These are phyloP conservation scores for Cololabis saira DNA, from an alignment of 2,113 vertebrate genomes.

Conservation along the genomic window DNA sequence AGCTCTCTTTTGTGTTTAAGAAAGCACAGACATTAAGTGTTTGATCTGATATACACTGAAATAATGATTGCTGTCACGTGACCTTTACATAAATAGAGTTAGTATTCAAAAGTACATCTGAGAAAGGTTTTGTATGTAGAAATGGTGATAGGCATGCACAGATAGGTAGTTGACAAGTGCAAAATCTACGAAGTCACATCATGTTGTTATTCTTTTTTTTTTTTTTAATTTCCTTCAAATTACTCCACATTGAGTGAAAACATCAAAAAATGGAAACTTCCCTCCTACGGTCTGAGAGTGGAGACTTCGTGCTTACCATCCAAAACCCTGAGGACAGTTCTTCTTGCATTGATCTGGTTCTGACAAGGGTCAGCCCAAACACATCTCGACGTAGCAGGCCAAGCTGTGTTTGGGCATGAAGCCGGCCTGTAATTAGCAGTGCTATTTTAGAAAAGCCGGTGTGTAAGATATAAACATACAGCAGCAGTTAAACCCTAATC, in stretches of 20 bases:
- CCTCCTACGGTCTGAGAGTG: constrained; percentile 20
- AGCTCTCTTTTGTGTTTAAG: constrained; percentile 60
- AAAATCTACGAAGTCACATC: constrained; percentile 78
- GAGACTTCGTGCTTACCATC: constrained; percentile 28
- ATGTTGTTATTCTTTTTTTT: constrained; percentile 44
- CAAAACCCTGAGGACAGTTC: constrained; percentile 58
- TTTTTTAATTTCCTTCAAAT: not conserved
- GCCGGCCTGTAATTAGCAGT: constrained; percentile 36
- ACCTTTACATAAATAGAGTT: constrained; percentile 78
- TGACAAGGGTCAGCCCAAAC: constrained; percentile 34
- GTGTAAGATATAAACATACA: constrained; percentile 60
- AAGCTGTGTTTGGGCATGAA: constrained; percentile 47
- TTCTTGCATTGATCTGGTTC: constrained; percentile 36
- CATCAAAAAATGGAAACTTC: constrained; percentile 57
- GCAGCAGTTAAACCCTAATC: constrained; percentile 44
- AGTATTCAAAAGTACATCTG: constrained; percentile 78
- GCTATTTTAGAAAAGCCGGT: constrained; percentile 62
- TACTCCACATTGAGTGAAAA: constrained; percentile 70
- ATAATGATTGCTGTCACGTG: constrained; percentile 77
- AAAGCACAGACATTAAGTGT: constrained; percentile 77
- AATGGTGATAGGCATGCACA: constrained; percentile 82
- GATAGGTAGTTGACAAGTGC: constrained; percentile 81
- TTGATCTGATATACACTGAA: constrained; percentile 75
- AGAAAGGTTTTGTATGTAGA: constrained; percentile 79
- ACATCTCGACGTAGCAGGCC: constrained; percentile 35